phyloP scores from a whole-genome alignment of 2,888 invertebrate genomes.

The Lasioglossum oenotherae region DNA sequence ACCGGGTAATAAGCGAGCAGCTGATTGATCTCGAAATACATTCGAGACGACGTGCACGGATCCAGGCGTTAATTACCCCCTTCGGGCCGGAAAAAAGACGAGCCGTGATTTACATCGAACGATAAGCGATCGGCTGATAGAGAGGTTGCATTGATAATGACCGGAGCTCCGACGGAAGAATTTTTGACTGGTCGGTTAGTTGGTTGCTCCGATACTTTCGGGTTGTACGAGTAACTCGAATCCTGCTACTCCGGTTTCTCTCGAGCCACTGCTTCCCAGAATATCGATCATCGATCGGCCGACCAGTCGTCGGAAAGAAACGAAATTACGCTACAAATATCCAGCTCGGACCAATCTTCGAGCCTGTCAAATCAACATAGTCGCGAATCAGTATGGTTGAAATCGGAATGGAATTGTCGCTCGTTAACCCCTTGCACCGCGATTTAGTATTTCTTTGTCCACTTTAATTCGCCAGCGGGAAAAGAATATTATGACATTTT shows the following conservation, averaged over 20 bases:
- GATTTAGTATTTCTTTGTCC: neutral
- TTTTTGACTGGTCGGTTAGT: neutral
- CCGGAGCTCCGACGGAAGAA: conserved; percentile 23
- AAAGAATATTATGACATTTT: neutral
- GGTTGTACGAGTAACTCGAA: conserved; percentile 11
- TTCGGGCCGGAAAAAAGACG: conserved; percentile 15
- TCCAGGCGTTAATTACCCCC: conserved; percentile 56
- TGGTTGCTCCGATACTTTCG: neutral
- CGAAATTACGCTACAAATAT: neutral
- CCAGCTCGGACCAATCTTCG: neutral
- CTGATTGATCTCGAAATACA: conserved; percentile 62
- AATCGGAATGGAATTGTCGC: neutral
- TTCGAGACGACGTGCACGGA: conserved; percentile 43
- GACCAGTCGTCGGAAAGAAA: neutral
- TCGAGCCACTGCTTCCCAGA: neutral
- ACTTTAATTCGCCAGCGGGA: neutral
- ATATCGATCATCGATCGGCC: neutral
- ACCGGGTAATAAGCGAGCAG: conserved; percentile 54
- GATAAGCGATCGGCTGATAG: conserved; percentile 56
- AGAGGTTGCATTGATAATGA: conserved; percentile 56
- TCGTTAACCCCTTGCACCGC: neutral
- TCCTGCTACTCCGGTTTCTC: conserved; percentile 6
- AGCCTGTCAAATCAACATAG: too few relatives aligned
- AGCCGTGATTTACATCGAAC: conserved; percentile 46
- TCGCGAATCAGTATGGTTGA: neutral